Conservation (phyloP, 2,888 invertebrate species). For the Athalia rosae region DNA sequence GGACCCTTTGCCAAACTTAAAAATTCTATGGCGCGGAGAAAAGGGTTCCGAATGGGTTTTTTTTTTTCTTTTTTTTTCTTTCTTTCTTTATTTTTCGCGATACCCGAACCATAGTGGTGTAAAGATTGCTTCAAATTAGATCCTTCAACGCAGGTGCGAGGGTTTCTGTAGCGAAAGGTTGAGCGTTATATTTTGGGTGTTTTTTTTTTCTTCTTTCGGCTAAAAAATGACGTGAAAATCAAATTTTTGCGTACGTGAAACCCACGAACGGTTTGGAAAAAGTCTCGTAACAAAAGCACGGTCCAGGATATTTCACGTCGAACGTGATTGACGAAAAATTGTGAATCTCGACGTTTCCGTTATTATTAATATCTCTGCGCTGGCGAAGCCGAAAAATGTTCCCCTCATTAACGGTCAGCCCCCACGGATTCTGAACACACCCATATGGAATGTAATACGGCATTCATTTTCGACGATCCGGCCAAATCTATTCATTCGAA, state of each 20-base stretch:
- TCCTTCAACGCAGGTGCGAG: neutral
- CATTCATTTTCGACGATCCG: no score
- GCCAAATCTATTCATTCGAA: neutral
- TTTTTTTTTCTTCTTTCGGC: no score
- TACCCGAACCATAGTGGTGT: neutral
- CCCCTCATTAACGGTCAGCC: no score
- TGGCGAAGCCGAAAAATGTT: no score
- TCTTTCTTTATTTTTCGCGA: neutral
- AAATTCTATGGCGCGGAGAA: slow-evolving; percentile 14
- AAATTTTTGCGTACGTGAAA: neutral
- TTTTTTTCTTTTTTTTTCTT: neutral
- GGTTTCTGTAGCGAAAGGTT: neutral
- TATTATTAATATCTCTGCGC: no score
- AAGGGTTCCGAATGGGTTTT: slow-evolving; percentile 8
- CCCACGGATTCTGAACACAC: no score
- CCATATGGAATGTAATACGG: no score
- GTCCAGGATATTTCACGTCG: no score
- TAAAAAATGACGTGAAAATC: neutral
- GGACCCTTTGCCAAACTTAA: slow-evolving; percentile 3
- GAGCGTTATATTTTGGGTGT: neutral
- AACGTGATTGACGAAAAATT: no score
- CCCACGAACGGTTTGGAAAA: neutral
- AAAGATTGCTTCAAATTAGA: slow-evolving; percentile 1
- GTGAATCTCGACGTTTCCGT: no score
- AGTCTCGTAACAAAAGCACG: no score